Conservation (phyloP, 2,888 invertebrate genomes). For the Sarcophaga rosellei region DNA sequence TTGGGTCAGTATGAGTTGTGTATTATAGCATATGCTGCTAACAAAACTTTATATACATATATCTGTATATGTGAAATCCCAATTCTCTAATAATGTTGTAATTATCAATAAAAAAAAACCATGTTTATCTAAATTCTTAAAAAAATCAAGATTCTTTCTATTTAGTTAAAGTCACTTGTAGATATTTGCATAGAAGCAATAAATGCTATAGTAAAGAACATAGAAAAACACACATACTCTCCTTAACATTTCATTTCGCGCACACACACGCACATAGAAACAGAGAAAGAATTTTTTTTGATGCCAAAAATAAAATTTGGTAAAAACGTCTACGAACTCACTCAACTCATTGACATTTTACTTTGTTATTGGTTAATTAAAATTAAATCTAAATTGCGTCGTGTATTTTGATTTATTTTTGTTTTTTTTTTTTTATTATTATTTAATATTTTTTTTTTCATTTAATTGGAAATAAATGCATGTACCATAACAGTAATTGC, state of each 20-base stretch:
- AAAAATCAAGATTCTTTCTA: too few relatives aligned
- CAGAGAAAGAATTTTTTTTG: slow-evolving; percentile 12
- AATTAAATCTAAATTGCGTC: neutral
- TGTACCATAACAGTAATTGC: neutral
- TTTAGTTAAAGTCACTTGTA: too few relatives aligned
- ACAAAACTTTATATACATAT: neutral
- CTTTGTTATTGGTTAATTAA: slow-evolving; percentile 31
- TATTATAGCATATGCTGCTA: too few relatives aligned
- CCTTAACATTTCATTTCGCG: neutral
- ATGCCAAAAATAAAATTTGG: slow-evolving; percentile 62
- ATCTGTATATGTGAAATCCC: too few relatives aligned
- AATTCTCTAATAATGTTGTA: neutral
- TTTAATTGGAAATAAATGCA: neutral
- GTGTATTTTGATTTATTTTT: neutral
- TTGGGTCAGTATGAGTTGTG: too few relatives aligned
- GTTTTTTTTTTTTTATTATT: neutral
- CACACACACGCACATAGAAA: neutral
- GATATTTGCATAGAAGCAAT: too few relatives aligned
- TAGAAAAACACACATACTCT: neutral
- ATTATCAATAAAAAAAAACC: too few relatives aligned
- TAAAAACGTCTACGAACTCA: slow-evolving; percentile 64
- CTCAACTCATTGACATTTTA: slow-evolving; percentile 66
- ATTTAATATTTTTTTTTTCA: neutral
- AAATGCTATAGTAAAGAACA: neutral
- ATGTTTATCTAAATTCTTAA: too few relatives aligned